phyloP scores from a whole-genome alignment of 2,888 invertebrate genomes.

The Cerastoderma edule region DNA sequence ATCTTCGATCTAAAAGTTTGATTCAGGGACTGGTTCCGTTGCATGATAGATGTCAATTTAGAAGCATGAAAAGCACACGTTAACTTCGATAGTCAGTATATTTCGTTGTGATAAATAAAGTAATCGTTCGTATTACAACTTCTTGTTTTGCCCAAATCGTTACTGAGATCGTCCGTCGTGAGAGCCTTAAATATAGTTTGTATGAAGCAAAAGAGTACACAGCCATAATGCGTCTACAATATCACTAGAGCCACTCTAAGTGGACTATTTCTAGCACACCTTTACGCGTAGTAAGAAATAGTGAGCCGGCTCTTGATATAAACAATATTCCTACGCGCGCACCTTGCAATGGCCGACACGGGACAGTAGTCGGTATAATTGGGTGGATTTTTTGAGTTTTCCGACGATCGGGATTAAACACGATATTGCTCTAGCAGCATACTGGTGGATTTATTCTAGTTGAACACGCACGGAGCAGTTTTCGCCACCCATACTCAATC shows the following conservation, averaged over 20 bases:
- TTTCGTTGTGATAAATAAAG: too few species aligned
- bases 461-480: neutral
- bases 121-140: too few species aligned
- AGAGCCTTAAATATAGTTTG: too few species aligned
- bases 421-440: neutral
- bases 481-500: neutral
- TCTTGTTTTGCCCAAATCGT: too few species aligned
- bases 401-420: neutral
- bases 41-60: too few species aligned
- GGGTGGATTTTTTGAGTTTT: constrained; percentile 5
- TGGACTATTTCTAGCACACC: constrained; percentile 30
- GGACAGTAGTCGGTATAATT: neutral
- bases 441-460: constrained; percentile 1
- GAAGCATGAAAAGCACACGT: too few species aligned
- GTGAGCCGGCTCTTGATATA: constrained; percentile 37
- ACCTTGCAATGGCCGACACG: constrained; percentile 61
- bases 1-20: too few species aligned
- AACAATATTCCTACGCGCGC: constrained; percentile 63
- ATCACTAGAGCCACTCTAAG: neutral
- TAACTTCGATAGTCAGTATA: too few species aligned
- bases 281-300: constrained; percentile 12
- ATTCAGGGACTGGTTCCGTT: too few species aligned
- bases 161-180: too few species aligned
- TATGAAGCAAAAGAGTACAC: too few species aligned
- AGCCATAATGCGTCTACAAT: neutral